Percentiles rank a stretch among this genome's conserved stretches.
Conservation (phyloP, 2,113 vertebrate genomes). For the Sinosuthora webbiana region DNA sequence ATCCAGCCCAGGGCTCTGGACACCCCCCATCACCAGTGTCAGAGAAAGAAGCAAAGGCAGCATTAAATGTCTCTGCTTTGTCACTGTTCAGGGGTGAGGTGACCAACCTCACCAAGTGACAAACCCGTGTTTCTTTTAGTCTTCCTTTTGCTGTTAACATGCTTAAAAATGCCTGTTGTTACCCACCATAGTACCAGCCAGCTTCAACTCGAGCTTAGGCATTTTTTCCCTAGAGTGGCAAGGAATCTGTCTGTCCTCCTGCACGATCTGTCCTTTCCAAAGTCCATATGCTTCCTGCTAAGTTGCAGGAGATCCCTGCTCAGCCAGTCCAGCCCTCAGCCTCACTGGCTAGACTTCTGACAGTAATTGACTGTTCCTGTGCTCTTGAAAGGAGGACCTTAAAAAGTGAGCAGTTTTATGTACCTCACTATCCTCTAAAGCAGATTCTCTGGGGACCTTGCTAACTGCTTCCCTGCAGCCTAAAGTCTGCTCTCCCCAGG, state of each 20-base stretch:
- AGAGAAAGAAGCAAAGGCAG: neutral
- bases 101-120: neutral
- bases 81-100: neutral
- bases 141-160: neutral
- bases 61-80: neutral
- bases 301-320: neutral
- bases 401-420: neutral
- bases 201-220: neutral
- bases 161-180: neutral
- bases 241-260: neutral
- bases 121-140: neutral
- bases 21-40: no score
- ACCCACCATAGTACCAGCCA: neutral
- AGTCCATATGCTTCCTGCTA: neutral
- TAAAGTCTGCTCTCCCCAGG: neutral
- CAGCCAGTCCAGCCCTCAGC: neutral
- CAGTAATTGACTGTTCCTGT: neutral
- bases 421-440: neutral
- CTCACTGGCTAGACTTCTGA: neutral
- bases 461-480: neutral
- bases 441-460: neutral
- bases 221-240: neutral
- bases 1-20: rapidly evolving
- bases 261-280: neutral
- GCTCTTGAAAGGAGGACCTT: neutral